Evolutionary conservation across 2,113 vertebrate genomes (phyloP), one percentile per base, ranked within the genome.

Genomic region (Apus apus): DNA sequence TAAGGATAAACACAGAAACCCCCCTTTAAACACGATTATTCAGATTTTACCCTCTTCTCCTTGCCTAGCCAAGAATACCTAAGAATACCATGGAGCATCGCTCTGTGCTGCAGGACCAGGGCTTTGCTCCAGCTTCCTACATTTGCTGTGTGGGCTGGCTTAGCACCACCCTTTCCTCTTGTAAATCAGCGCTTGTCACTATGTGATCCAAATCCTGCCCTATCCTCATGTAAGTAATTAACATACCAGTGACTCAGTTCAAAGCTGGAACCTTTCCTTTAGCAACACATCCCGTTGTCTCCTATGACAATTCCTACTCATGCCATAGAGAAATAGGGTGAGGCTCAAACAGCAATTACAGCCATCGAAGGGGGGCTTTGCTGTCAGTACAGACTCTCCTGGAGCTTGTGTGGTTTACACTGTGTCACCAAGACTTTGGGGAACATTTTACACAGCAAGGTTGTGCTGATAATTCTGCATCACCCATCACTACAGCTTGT

Each of bases 241-340:
- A 94, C 76, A 96, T 89, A 88, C 87, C 85, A 96, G 40, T 65
- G 79, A 95, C 65, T 93, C 90, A 90, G 72, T 93, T 95, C 79
- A 94, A 95, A 95, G 68, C 65, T 92, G 92, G 68, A 88, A 71
- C 21, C 26, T 25, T 81, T 91, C 45, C 48, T 75, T 67, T 58
- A 67, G 75, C 56, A 87, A 46, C 74, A 73, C 26, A 79, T 83
- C 81, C 81, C 58, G 76, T 61, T 85, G 81, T 74, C 51, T 92
- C 77, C 56, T 65, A 8, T 8, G 46, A 90, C 61, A 81, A 80
- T 80, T 86, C 67, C 72, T 61, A 84, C 57, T 23, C 3, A 0
- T 0, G 0, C 62, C 4, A 2, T 43, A 84, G 40, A 95, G 76
- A 43, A 80, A 70, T 7, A 57, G 73, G 32, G 27, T 54, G 54